Percentiles rank a stretch among this genome's conserved stretches.
Conservation (phyloP, 2,888 invertebrate genomes). For the Eilema sororculum region DNA sequence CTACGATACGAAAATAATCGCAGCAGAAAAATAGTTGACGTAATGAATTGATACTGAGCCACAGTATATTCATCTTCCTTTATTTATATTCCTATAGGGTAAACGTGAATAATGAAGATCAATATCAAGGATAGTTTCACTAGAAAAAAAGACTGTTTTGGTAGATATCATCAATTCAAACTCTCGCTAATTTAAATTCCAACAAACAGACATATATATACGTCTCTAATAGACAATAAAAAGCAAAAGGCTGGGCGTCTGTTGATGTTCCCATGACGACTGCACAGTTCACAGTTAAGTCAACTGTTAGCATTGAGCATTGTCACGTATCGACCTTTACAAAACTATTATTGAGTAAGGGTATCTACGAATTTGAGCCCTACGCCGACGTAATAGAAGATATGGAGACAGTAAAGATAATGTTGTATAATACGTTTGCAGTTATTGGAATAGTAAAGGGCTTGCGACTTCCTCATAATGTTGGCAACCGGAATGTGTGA, state of each 20-base stretch:
- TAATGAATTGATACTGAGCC: conserved; percentile 10
- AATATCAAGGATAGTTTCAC: conserved; percentile 20
- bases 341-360: conserved; percentile 33
- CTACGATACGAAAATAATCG: conserved; percentile 23
- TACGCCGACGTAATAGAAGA: conserved; percentile 46
- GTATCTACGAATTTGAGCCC: conserved; percentile 52
- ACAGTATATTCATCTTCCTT: background rate
- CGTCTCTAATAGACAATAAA: conserved; percentile 48
- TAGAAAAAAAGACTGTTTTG: conserved; percentile 17
- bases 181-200: conserved; percentile 53
- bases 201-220: conserved; percentile 42
- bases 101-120: background rate
- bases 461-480: conserved; percentile 48
- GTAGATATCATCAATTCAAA: conserved; percentile 40
- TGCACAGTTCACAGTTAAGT: conserved; percentile 73
- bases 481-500: conserved; percentile 47
- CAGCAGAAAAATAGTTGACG: conserved; percentile 18
- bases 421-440: conserved; percentile 45
- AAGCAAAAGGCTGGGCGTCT: conserved; percentile 57
- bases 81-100: conserved; percentile 6
- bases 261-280: conserved; percentile 71
- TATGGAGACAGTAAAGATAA: conserved; percentile 36
- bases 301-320: conserved; percentile 62
- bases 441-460: conserved; percentile 54
- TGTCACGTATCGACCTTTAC: conserved; percentile 59